A percentile compares a stretch with the other conserved stretches of the same genome.
Conservation (phyloP, 2,113 vertebrate genomes). For the Steatornis caripensis region DNA sequence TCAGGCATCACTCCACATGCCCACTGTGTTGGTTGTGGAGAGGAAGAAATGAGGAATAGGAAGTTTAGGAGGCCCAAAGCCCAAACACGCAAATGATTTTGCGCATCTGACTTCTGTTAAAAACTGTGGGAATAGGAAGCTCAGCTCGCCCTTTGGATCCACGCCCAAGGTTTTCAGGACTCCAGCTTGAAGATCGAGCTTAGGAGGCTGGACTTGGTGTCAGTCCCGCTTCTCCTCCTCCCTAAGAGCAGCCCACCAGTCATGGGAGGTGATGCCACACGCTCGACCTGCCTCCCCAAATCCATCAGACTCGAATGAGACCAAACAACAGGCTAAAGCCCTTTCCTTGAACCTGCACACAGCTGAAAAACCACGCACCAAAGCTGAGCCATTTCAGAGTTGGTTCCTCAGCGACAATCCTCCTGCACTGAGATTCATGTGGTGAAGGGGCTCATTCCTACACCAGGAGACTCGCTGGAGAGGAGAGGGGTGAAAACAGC, state of each 20-base stretch:
- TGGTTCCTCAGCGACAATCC: background rate
- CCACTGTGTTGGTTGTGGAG: rapidly evolving
- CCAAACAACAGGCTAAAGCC: background rate
- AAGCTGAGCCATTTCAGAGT: background rate
- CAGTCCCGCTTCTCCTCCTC: background rate
- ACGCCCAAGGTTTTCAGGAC: slow-evolving; percentile 4
- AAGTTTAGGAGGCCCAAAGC: background rate
- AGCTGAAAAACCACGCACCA: background rate
- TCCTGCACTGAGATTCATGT: background rate
- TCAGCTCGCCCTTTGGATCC: background rate
- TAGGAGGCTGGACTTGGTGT: background rate
- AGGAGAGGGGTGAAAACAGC: background rate
- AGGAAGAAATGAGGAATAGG: rapidly evolving
- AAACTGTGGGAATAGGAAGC: background rate
- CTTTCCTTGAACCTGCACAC: background rate
- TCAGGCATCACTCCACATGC: background rate
- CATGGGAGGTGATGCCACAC: slow-evolving; percentile 34
- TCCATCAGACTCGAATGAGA: background rate
- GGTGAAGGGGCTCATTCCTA: background rate
- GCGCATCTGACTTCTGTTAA: background rate
- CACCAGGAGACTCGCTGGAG: background rate
- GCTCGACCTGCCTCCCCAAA: slow-evolving; percentile 11
- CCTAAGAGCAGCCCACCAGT: background rate
- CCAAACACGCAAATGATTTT: background rate
- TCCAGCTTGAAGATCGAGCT: background rate